A percentile compares a stretch with the other conserved stretches of the same genome.
Evolutionary conservation across 2,888 invertebrate genomes (phyloP).

Genomic region (Scaptomyza reducta): DNA sequence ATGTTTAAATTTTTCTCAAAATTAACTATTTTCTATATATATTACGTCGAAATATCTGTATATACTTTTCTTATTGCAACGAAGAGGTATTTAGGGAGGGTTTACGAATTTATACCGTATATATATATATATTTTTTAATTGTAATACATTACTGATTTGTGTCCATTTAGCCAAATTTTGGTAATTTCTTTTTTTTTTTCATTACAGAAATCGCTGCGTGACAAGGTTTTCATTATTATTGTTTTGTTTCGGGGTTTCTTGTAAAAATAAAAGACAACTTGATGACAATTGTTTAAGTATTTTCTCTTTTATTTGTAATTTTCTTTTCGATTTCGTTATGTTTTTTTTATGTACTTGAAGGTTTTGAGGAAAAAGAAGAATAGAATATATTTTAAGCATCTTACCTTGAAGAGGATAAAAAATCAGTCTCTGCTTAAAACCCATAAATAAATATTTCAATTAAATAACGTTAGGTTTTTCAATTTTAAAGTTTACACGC

Average conservation of each 20-base stretch:
- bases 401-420: slow-evolving; percentile 67
- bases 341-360: slow-evolving; percentile 59
- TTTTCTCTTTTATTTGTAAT: slow-evolving; percentile 75
- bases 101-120: slow-evolving; percentile 5
- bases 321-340: slow-evolving; percentile 56
- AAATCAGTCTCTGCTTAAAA: slow-evolving; percentile 65
- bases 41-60: not conserved
- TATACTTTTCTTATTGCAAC: slow-evolving; percentile 8
- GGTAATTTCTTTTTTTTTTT: slow-evolving; percentile 8
- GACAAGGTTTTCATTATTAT: slow-evolving; percentile 25
- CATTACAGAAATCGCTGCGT: slow-evolving; percentile 40
- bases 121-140: slow-evolving; percentile 4
- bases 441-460: slow-evolving; percentile 40
- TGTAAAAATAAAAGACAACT: slow-evolving; percentile 81
- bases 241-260: slow-evolving; percentile 35
- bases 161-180: slow-evolving; percentile 37
- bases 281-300: slow-evolving; percentile 76
- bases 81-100: not conserved
- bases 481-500: slow-evolving; percentile 18
- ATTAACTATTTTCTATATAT: too few species aligned
- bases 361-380: slow-evolving; percentile 58
- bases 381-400: slow-evolving; percentile 47
- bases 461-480: slow-evolving; percentile 12
- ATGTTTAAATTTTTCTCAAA: too few species aligned
- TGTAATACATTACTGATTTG: slow-evolving; percentile 34